Evolutionary conservation across 2,797 vertebrate species (phyloP).

Genomic region (Alcedo quadribrachys): DNA sequence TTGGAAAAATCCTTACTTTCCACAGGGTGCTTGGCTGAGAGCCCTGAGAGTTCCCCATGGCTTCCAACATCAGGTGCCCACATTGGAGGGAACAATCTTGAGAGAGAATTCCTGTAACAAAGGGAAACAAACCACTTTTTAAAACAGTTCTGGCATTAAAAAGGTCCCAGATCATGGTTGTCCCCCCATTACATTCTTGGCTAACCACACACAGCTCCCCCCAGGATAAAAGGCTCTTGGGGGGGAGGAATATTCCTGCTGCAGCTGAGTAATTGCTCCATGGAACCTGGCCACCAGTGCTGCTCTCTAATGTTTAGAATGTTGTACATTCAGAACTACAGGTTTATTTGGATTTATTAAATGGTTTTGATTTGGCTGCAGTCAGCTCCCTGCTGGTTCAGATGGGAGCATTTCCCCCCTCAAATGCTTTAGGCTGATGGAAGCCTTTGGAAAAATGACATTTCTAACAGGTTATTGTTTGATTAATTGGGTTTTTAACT

Average conservation of each 20-base stretch:
- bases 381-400: neutral
- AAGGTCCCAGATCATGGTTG: accelerated
- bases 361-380: neutral
- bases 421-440: neutral
- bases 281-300: neutral
- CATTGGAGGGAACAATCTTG: slow-evolving; percentile 66
- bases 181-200: accelerated
- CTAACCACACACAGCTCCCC: neutral
- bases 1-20: slow-evolving; percentile 28
- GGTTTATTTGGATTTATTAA: neutral
- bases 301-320: neutral
- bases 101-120: slow-evolving; percentile 68
- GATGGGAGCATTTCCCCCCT: neutral
- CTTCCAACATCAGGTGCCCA: slow-evolving; percentile 61
- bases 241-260: neutral
- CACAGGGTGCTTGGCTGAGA: neutral
- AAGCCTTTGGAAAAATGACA: neutral
- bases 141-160: neutral
- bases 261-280: neutral
- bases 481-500: too few species aligned
- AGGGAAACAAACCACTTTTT: neutral
- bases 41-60: neutral
- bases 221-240: neutral
- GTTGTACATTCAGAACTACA: neutral
- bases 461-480: neutral